Evolutionary conservation across 2,113 vertebrate species (phyloP).

Genomic region (Mohoua ochrocephala): DNA sequence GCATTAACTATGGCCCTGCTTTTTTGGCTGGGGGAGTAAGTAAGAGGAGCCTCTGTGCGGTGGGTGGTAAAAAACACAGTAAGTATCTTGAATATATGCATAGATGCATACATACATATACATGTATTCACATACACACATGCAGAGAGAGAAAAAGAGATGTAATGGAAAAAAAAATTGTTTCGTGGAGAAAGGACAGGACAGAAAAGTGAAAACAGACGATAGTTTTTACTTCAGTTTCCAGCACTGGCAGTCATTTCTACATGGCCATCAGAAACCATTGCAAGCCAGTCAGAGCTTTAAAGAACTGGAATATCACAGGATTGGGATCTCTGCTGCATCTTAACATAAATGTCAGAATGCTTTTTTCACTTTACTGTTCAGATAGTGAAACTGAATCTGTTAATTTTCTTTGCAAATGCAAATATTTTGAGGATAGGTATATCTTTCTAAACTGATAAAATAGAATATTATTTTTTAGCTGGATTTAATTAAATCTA

Average conservation of each 20-base stretch:
- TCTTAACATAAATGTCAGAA: neutral
- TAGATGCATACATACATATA: neutral
- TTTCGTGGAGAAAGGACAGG: neutral
- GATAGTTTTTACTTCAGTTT: neutral
- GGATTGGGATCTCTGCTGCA: neutral
- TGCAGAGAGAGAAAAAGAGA: neutral
- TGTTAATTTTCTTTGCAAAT: neutral
- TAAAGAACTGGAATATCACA: neutral
- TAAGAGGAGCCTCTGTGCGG: conserved; percentile 1
- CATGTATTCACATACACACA: neutral
- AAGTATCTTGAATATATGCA: neutral
- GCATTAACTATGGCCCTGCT: conserved; percentile 5
- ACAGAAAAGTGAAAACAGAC: neutral
- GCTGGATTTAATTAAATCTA: neutral
- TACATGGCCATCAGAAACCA: neutral
- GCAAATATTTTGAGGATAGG: neutral
- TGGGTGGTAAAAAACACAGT: conserved; percentile 13
- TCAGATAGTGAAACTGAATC: neutral
- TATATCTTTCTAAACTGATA: neutral
- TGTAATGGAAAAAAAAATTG: neutral
- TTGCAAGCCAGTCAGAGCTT: neutral
- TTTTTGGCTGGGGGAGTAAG: conserved; percentile 34
- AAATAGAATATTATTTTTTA: neutral
- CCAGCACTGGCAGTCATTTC: neutral
- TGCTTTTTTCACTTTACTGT: neutral